Evolutionary conservation across 2,888 invertebrate species (phyloP).

Genomic region (Nematopogon swammerdamellus): DNA sequence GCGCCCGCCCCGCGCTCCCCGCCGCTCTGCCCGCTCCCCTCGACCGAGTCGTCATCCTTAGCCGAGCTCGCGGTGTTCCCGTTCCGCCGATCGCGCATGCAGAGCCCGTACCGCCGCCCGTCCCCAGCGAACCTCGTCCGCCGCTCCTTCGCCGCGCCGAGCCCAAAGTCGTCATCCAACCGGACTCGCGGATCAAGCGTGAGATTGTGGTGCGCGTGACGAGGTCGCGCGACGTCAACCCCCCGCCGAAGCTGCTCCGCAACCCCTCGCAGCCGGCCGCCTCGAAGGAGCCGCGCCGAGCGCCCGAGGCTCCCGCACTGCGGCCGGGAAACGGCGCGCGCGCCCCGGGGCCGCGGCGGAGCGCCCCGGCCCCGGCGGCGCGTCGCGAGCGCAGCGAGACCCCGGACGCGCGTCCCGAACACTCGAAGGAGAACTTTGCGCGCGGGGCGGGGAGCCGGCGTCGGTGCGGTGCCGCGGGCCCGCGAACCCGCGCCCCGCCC

Average conservation of each 20-base stretch:
- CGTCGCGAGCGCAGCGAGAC: constrained; percentile 20
- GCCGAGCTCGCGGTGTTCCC: constrained; percentile 19
- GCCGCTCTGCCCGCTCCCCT: constrained; percentile 10
- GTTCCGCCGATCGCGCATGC: constrained; percentile 1
- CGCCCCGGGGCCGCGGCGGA: constrained; percentile 40
- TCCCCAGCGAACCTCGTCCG: constrained; percentile 5
- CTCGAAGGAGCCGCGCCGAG: constrained; percentile 6
- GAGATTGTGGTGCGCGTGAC: neutral
- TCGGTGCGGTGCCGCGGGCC: constrained; percentile 16
- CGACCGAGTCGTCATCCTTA: constrained; percentile 36
- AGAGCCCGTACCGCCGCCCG: constrained; percentile 10
- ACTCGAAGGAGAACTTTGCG: constrained; percentile 3
- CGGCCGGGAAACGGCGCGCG: constrained; percentile 37
- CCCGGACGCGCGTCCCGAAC: constrained; percentile 17
- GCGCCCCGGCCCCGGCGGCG: constrained; percentile 27
- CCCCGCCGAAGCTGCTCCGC: neutral
- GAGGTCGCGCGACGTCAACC: neutral
- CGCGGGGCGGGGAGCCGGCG: constrained; percentile 8
- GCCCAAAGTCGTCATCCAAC: neutral
- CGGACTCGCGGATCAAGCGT: neutral
- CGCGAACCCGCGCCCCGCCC: constrained; percentile 19
- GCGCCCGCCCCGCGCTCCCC: constrained; percentile 12
- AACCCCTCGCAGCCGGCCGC: constrained; percentile 16
- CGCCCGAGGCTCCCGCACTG: constrained; percentile 8
- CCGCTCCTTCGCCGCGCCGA: constrained; percentile 7